Conservation (phyloP, 1,140 invertebrate genomes). For the Pseudachorutes palmiensis region DNA sequence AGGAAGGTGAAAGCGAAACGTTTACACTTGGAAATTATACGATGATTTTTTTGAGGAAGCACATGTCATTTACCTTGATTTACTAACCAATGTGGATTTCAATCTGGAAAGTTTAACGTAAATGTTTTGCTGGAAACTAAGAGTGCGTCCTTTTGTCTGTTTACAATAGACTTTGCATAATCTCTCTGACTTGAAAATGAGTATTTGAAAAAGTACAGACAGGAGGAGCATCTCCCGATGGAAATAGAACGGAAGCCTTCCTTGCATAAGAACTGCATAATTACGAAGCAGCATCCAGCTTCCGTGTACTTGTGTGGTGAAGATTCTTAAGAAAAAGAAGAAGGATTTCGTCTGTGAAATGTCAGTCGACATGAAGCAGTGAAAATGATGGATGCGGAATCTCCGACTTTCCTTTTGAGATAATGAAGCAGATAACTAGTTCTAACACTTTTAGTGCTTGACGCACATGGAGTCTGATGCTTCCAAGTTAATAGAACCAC, state of each 20-base stretch:
- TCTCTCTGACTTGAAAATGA: background rate
- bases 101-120: background rate
- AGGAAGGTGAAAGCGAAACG: background rate
- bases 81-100: background rate
- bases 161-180: conserved; percentile 6
- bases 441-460: background rate
- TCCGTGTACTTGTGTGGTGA: background rate
- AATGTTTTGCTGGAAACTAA: background rate
- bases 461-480: background rate
- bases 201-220: background rate
- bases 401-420: background rate
- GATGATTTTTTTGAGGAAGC: background rate
- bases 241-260: background rate
- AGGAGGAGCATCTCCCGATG: background rate
- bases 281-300: background rate
- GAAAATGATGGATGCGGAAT: background rate
- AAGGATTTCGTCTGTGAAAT: conserved; percentile 1
- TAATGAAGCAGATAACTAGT: conserved; percentile 1
- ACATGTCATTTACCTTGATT: background rate
- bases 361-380: background rate
- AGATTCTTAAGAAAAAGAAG: background rate
- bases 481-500: background rate
- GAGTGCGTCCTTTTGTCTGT: background rate
- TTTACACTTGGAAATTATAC: too few relatives aligned
- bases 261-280: background rate